Percentiles rank a stretch among this genome's conserved stretches.
These are phyloP conservation scores for Eulithis testata DNA, from an alignment of 2,888 invertebrate species.

Conservation along the genomic window DNA sequence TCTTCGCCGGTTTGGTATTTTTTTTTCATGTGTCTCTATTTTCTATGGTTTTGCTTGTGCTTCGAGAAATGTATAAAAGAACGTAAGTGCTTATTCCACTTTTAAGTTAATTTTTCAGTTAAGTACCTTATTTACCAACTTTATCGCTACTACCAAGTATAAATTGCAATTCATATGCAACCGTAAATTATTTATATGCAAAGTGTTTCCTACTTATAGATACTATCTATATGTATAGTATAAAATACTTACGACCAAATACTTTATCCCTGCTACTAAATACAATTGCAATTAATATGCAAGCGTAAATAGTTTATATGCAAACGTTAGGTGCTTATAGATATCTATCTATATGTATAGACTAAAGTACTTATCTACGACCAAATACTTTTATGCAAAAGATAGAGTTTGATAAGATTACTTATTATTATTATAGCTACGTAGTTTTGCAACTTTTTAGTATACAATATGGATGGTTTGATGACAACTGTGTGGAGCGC, in stretches of 20 bases:
- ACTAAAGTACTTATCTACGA: background rate
- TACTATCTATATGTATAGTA: background rate
- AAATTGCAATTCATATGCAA: too few relatives aligned
- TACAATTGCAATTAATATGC: too few relatives aligned
- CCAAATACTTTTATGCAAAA: background rate
- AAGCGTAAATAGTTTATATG: too few relatives aligned
- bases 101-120: background rate
- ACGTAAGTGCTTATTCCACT: slow-evolving; percentile 9
- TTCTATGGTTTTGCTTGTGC: slow-evolving; percentile 14
- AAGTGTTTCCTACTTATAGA: too few relatives aligned
- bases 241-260: background rate
- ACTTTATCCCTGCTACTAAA: background rate
- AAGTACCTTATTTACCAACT: background rate
- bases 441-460: background rate
- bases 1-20: slow-evolving; percentile 49
- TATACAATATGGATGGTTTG: slow-evolving; percentile 56
- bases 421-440: background rate
- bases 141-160: too few relatives aligned
- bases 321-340: too few relatives aligned
- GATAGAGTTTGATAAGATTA: slow-evolving; percentile 29
- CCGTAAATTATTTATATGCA: too few relatives aligned
- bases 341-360: too few relatives aligned
- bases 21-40: slow-evolving; percentile 48
- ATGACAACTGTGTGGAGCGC: slow-evolving; percentile 52
- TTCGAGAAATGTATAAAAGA: slow-evolving; percentile 9